Evolutionary conservation across 2,888 invertebrate species (phyloP), one percentile per base, ranked within the genome.

Genomic region (Ecliptopera silaceata): DNA sequence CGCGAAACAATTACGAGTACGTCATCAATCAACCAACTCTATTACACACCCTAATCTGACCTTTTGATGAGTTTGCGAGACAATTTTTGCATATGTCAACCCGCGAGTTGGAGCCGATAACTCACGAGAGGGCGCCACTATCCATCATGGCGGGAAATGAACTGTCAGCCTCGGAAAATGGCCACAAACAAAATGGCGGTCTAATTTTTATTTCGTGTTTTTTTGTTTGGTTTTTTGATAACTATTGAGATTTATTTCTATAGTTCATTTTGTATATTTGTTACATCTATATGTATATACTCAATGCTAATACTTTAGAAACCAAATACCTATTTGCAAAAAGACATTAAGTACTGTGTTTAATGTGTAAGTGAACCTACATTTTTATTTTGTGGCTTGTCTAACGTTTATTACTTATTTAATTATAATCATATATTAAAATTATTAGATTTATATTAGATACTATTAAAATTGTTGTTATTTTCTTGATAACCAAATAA

Each of bases 21-120:
- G 42, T 46, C 63, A 67, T 65, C 66, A 54, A 68, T 69, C 73
- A 75, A 67, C 82, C 76, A 77, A 80, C 76, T 81, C 80, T 80
- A 84, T 86, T 84, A 83, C 77, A 58, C 74, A 77, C 64, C 69
- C 75, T 80, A 82, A 84, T 82, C 77, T 78, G 78, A 85, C 84
- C 86, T 84, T 80, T 79, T 86, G 81, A 86, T 87, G 80, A 86
- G 80, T 86, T 86, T 75, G 75, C 83, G 77, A 88, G 85, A 88
- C 88, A 89, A 86, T 89, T 91, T 90, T 91, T 91, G 90, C 90
- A 91, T 91, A 87, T 87, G 90, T 87, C 90, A 88, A 87, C 84
- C 74, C 77, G 62, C 64, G 68, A 66, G 82, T 75, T 71, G 69
- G 73, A 74, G 76, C 84, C 84, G 78, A 89, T 91, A 86, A 82